Evolutionary conservation across 2,113 vertebrate species (phyloP).

Genomic region (Pollimyrus isidori): DNA sequence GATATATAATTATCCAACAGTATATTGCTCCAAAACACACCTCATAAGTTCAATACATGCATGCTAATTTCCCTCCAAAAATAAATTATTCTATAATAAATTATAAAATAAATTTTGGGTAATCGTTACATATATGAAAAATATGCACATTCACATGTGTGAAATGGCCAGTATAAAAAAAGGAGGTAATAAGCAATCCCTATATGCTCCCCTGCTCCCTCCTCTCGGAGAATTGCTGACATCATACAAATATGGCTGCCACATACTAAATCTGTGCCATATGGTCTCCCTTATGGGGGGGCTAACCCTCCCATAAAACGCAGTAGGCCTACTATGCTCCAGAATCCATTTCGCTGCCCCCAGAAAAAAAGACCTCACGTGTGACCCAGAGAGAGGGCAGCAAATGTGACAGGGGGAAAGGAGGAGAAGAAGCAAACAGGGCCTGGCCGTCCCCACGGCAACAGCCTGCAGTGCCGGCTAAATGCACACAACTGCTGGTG

Average conservation of each 20-base stretch:
- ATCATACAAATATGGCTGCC: not conserved
- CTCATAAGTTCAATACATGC: not conserved
- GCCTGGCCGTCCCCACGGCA: not conserved
- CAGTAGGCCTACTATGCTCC: not conserved
- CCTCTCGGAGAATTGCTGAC: not conserved
- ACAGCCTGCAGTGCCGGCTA: not conserved
- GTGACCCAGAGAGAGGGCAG: conserved; percentile 1
- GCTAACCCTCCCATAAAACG: not conserved
- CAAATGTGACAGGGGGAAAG: not conserved
- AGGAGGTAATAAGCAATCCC: not conserved
- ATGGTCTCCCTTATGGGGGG: conserved; percentile 1
- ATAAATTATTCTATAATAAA: not conserved
- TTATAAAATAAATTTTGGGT: not conserved
- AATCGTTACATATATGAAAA: not conserved
- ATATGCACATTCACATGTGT: not conserved
- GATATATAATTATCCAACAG: not conserved
- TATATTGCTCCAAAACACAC: not conserved
- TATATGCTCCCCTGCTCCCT: not conserved
- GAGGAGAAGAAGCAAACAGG: not conserved
- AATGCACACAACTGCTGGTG: not conserved
- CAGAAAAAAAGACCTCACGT: not conserved
- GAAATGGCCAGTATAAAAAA: not conserved
- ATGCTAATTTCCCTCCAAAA: not conserved
- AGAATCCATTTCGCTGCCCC: not conserved
- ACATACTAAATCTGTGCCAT: not conserved